Percentiles rank a stretch among this genome's conserved stretches.
These are phyloP conservation scores for Muraenolepis orangiensis DNA, from an alignment of 2,797 vertebrate genomes.

Conservation along the genomic window DNA sequence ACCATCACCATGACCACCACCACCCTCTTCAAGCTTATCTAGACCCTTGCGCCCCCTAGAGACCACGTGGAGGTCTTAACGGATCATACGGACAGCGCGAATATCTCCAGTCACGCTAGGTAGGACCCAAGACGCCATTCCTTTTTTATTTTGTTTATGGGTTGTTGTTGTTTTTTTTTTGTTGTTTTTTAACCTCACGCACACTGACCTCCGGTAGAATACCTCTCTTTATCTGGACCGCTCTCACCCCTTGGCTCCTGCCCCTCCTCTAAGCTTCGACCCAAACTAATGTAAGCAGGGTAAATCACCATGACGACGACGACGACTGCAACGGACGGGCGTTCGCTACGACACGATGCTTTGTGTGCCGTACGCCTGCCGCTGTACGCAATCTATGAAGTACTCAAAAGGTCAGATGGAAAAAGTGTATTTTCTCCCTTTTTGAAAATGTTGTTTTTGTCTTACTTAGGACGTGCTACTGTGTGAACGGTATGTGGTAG, in stretches of 20 bases:
- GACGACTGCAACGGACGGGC: conserved; percentile 39
- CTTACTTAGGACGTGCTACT: conserved; percentile 42
- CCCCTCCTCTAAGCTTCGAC: conserved; percentile 58
- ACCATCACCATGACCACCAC: no score
- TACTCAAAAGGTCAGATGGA: conserved; percentile 15
- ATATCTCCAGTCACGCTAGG: conserved; percentile 47
- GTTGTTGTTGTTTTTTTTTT: not conserved
- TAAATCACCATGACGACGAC: conserved; percentile 45
- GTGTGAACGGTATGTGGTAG: conserved; percentile 47
- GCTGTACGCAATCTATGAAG: conserved; percentile 32
- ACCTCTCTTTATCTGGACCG: conserved; percentile 61
- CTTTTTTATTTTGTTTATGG: conserved; percentile 5
- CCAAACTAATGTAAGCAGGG: conserved; percentile 64
- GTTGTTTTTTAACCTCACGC: conserved; percentile 56
- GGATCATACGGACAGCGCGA: conserved; percentile 57
- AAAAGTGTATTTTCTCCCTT: not conserved
- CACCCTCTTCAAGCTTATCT: conserved; percentile 46
- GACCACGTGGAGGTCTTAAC: conserved; percentile 73
- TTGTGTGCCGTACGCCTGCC: conserved; percentile 13
- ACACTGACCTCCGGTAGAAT: conserved; percentile 57
- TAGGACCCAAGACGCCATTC: conserved; percentile 42
- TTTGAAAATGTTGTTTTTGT: conserved; percentile 33
- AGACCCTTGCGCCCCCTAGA: conserved; percentile 65
- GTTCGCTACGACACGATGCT: conserved; percentile 40
- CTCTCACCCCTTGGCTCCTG: conserved; percentile 50